Evolutionary conservation across 2,888 invertebrate genomes (phyloP), one percentile per base, ranked within the genome.

Genomic region (Heliconius cydno): DNA sequence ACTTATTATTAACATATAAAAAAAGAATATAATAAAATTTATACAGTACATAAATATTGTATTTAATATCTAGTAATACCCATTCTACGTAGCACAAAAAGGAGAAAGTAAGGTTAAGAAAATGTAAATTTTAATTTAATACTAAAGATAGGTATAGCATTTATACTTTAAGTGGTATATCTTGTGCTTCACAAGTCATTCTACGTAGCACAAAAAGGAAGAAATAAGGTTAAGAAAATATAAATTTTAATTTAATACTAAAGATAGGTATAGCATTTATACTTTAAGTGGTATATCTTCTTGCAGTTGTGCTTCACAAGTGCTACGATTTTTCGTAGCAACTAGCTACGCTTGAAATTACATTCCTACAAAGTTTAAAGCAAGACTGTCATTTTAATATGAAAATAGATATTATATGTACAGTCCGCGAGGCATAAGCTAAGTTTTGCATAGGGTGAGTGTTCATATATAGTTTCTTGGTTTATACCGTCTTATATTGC

Each of bases 321-420:
- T 41, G 70, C 70, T 70, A 70, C 70, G 25, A 25, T 25, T n/a
- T 52, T 25, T 70, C 70, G 70, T 70, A 70, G 70, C 70, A 41
- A 25, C 15, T 70, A 25, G 70, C 70, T 70, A 70, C 70, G 70
- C 15, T 41, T 70, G 41, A 70, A 41, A 41, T 41, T 70, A 41
- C 41, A 70, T 7, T 70, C 25, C 25, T 41, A 25, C 15, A 41
- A 68, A 70, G 25, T 70, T 46, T 41, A 25, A 25, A 25, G 25
- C 3, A n/a, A 38, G 13, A 68, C n/a, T n/a, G n/a, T n/a, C n/a
- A 68, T 41, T 68, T 41, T 6, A n/a, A 41, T 38, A 13, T 41
- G 3, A 25, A 67, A 34, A n/a, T 4, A 34, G 1, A 9, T 34
- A 22, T 1, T 38, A 67, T 15, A 5, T n/a, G 22, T 65, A 65